Base-by-base conservation (phyloP, 2,888 invertebrate species). In the Byasa hedistus region DNA sequence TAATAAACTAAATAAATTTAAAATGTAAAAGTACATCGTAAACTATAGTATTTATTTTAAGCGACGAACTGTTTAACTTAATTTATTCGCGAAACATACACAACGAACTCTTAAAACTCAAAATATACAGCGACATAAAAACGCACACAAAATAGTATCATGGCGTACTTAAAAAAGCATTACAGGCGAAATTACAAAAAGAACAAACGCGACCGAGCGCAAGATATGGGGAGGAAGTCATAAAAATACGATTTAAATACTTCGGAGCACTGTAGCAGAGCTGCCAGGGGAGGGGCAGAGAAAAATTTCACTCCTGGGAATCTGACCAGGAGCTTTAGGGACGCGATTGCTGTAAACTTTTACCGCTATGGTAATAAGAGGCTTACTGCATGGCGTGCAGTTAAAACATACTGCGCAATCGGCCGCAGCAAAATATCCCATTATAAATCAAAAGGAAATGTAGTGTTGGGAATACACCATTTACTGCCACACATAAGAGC, bases 381-480 rank as follows among this genome's bases (percentile, higher is more conserved):
- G 32, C 8, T 57, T 48, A 63, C 48, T 52, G 57, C 51, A 36
- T 64, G 10, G 36, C 48, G 48, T 52, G 19, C 58, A 39, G 52
- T 64, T 52, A n/a, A 59, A 21, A 54, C 21, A n/a, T 36, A 58
- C 4, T 55, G 39, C 64, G 24, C 59, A 55, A 57, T 59, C 58
- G 44, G 24, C 58, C 39, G 15, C n/a, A 52, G 51, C 56, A 23
- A 59, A 52, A 64, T 61, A 64, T 55, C 51, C 56, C 48, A 15
- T 19, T 52, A 64, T 66, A 66, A 69, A 69, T 66, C 58, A 57
- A 44, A 24, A n/a, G 21, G n/a, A 59, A 60, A 63, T 65, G 65
- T 55, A 36, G 59, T 51, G 19, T 21, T 15, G 60, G n/a, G 24
- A 24, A 51, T 56, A 24, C 21, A 19, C 44, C 15, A 27, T 51